A percentile compares a stretch with the other conserved stretches of the same genome.
Evolutionary conservation across 2,888 invertebrate species (phyloP).

Genomic region (Galeruca laticollis): DNA sequence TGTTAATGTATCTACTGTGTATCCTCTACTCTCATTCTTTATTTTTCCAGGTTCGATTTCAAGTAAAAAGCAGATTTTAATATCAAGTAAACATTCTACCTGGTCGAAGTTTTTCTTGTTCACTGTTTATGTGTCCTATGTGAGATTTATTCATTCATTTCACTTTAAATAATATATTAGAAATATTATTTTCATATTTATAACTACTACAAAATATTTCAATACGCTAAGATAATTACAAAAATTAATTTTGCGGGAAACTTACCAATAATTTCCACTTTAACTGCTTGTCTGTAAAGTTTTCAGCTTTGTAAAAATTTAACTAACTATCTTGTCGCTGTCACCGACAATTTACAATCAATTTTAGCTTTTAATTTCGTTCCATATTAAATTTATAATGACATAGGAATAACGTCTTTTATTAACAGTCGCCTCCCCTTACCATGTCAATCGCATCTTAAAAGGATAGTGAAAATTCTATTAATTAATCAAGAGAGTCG

Average conservation of each 20-base stretch:
- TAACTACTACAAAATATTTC: too few species aligned
- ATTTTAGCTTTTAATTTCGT: conserved; percentile 16
- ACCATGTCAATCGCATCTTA: conserved; percentile 13
- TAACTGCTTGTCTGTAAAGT: not conserved
- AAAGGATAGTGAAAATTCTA: conserved; percentile 4
- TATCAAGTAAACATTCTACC: too few species aligned
- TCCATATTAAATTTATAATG: conserved; percentile 30
- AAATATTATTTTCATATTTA: too few species aligned
- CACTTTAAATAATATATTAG: too few species aligned
- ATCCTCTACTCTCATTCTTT: too few species aligned
- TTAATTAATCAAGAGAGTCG: conserved; percentile 10
- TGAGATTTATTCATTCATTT: too few species aligned
- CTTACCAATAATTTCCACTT: not conserved
- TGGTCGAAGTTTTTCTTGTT: too few species aligned
- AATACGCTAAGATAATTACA: too few species aligned
- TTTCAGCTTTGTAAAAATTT: not conserved
- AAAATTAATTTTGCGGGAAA: not conserved
- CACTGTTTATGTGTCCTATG: too few species aligned
- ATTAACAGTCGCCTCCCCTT: conserved; percentile 20
- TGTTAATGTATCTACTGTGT: too few species aligned
- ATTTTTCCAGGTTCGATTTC: too few species aligned
- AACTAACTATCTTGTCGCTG: not conserved
- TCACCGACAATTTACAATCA: not conserved
- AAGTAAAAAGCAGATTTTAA: too few species aligned
- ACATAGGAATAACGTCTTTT: conserved; percentile 28